Percentiles rank a stretch among this genome's conserved stretches.
phyloP scores from a whole-genome alignment of 1,140 invertebrate species.

The Augochlora pura region DNA sequence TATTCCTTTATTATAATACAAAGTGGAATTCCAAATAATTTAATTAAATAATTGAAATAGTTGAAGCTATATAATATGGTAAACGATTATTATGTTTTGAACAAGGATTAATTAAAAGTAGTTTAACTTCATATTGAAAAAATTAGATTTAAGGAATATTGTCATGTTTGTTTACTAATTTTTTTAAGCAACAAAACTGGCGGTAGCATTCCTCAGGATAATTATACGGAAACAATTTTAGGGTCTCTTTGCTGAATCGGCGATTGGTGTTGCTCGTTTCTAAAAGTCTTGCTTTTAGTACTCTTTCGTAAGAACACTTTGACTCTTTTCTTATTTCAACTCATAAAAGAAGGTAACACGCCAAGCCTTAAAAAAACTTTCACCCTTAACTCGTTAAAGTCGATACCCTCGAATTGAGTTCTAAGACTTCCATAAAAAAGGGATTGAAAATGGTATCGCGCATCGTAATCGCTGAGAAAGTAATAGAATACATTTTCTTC shows the following conservation, averaged over 20 bases:
- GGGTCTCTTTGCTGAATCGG: conserved; percentile 4
- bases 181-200: conserved; percentile 2
- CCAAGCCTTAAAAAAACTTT: conserved; percentile 24
- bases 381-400: conserved; percentile 24
- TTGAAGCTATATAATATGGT: no score
- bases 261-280: conserved; percentile 21
- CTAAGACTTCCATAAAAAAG: conserved; percentile 18
- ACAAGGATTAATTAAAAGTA: no score
- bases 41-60: no score
- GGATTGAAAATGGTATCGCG: conserved; percentile 5
- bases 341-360: background rate
- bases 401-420: conserved; percentile 22
- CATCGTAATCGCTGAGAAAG: background rate
- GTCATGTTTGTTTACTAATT: background rate
- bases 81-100: no score
- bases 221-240: conserved; percentile 17
- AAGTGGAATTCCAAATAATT: no score
- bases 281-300: conserved; percentile 31
- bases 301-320: conserved; percentile 12
- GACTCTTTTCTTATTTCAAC: conserved; percentile 21
- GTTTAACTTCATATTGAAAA: no score
- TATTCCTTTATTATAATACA: no score
- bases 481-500: no score
- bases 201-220: background rate
- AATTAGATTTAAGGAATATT: background rate